Evolutionary conservation across 2,113 vertebrate genomes (phyloP), one percentile per base, ranked within the genome.

Genomic region (Percopsis transmontana): DNA sequence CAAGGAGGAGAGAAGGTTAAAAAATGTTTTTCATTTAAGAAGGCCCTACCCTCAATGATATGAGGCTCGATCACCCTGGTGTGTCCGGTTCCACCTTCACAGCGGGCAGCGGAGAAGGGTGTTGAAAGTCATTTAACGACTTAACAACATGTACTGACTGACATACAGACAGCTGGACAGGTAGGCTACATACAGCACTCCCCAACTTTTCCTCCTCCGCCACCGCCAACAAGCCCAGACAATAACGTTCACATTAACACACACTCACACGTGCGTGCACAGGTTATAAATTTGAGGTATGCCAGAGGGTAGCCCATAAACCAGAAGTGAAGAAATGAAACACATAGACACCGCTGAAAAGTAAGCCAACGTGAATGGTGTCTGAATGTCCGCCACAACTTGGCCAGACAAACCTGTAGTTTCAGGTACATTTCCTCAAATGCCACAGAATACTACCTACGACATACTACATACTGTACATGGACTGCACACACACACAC

Each of bases 41-140:
- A 56, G 18, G 67, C 45, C 83, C 59, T 87, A 91, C 89, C 90
- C 84, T 88, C 68, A 85, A 92, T 91, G 82, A 90, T 69, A 58
- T 67, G 62, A 61, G 90, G 88, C 57, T 90, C 68, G 58, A 76
- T 82, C 85, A 63, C 81, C 56, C 85, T 84, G 86, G 80, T 88
- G 73, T 66, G 10, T 66, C 77, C 66, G 58, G 66, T 6, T 86
- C 80, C 89, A 85, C 86, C 89, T 91, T 82, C 53, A 63, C 64
- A 83, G 62, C 58, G 64, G 24, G 79, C 77, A 91, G 63, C 54
- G 79, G 69, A 88, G 75, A 88, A 85, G 61, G 73, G 20, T 57
- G 70, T 85, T 74, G 57, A 79, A 71, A 87, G 83, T 77, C 77
- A 84, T 72, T 76, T 76, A 82, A 76, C 8, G 58, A 85, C 79